These are phyloP conservation scores for Ylistrum balloti DNA, from an alignment of 1,140 invertebrate species.

Conservation along the genomic window DNA sequence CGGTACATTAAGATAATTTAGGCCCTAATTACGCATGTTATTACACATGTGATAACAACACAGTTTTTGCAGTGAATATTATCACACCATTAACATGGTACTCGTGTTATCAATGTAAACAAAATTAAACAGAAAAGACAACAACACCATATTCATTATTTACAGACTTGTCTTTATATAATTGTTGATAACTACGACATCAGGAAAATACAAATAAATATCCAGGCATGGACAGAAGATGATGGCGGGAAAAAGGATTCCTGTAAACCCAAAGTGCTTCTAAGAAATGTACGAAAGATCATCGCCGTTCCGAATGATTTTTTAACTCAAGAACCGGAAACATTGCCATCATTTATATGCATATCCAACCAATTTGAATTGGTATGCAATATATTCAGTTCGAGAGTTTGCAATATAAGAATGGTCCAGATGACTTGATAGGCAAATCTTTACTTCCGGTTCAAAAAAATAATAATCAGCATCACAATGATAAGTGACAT, in stretches of 20 bases:
- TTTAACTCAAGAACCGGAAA: not conserved
- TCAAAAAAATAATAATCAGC: not conserved
- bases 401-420: too few relatives aligned
- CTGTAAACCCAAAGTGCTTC: not conserved
- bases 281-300: not conserved
- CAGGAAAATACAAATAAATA: constrained; percentile 27
- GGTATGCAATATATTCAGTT: not conserved
- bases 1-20: too few relatives aligned
- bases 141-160: not conserved
- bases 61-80: too few relatives aligned
- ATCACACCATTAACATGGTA: too few relatives aligned
- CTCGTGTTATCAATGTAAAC: too few relatives aligned
- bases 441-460: not conserved
- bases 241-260: not conserved
- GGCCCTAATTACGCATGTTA: too few relatives aligned
- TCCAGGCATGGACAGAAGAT: not conserved
- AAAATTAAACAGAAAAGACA: not conserved
- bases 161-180: not conserved
- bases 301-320: not conserved
- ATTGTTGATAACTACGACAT: constrained; percentile 20
- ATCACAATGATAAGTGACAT: not conserved
- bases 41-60: too few relatives aligned
- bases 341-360: not conserved
- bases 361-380: not conserved
- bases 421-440: too few relatives aligned